Conservation (phyloP, 2,113 vertebrate genomes). For the Pteruthius melanotis region DNA sequence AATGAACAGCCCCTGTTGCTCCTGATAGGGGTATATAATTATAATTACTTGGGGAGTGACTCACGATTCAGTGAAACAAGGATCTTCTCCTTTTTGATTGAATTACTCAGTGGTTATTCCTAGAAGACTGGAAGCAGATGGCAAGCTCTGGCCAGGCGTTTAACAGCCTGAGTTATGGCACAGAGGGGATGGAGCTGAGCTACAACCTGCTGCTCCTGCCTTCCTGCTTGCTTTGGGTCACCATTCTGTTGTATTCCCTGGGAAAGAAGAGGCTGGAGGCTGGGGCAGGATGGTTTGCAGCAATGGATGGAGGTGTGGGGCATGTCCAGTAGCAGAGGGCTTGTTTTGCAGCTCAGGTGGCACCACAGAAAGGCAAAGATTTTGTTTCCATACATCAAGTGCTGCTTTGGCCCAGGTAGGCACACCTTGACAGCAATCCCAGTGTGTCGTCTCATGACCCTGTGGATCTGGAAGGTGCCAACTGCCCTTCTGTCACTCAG, state of each 20-base stretch:
- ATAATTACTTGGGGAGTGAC: conserved; percentile 67
- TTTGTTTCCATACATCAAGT: background rate
- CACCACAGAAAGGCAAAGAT: background rate
- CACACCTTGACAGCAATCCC: background rate
- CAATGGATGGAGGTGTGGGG: background rate
- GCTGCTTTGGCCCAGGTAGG: background rate
- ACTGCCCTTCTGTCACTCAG: background rate
- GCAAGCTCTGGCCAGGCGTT: conserved; percentile 54
- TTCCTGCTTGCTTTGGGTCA: background rate
- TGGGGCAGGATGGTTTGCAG: background rate
- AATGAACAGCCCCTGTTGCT: conserved; percentile 58
- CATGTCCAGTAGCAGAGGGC: background rate
- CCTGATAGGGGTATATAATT: conserved; percentile 69
- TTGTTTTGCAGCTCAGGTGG: background rate
- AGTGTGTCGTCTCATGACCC: background rate
- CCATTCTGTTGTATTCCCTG: background rate
- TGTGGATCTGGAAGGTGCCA: background rate
- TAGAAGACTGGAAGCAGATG: conserved; percentile 71
- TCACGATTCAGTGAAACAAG: conserved; percentile 57
- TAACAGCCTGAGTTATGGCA: conserved; percentile 57
- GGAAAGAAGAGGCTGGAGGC: background rate
- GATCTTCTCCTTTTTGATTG: conserved; percentile 58
- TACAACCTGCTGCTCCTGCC: background rate
- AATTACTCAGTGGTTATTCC: conserved; percentile 61
- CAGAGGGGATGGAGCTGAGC: background rate